Conservation (phyloP, 2,888 invertebrate species). For the Ashinkailepas kermadecensis region DNA sequence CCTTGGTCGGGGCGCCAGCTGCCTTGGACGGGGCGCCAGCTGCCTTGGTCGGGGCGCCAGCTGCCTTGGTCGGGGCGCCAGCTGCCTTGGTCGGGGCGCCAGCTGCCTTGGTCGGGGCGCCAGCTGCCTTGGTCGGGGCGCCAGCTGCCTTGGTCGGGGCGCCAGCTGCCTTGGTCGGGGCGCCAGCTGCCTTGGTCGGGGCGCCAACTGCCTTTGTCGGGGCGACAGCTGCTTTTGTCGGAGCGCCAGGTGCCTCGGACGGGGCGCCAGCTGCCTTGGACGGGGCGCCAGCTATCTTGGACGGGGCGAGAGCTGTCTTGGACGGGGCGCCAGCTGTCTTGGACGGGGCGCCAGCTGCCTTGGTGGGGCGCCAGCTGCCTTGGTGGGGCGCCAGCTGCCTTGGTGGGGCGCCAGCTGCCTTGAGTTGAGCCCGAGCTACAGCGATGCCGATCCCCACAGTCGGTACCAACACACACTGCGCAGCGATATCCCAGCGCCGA, state of each 20-base stretch:
- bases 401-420: too few species aligned
- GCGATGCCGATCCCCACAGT: too few species aligned
- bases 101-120: background rate
- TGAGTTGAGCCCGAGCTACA: too few species aligned
- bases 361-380: too few species aligned
- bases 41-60: background rate
- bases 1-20: background rate
- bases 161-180: background rate
- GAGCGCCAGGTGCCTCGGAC: too few species aligned
- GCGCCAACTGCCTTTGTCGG: too few species aligned
- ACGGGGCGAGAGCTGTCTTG: background rate
- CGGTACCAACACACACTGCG: too few species aligned
- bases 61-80: background rate
- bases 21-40: background rate
- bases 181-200: background rate
- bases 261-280: too few species aligned
- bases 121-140: background rate
- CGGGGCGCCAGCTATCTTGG: background rate
- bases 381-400: too few species aligned
- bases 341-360: background rate
- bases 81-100: background rate
- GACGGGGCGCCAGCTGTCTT: background rate
- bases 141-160: background rate
- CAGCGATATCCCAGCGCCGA: too few species aligned
- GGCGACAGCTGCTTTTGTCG: too few species aligned